Conservation (phyloP, 1,140 invertebrate species). For the Drosophila takahashii region DNA sequence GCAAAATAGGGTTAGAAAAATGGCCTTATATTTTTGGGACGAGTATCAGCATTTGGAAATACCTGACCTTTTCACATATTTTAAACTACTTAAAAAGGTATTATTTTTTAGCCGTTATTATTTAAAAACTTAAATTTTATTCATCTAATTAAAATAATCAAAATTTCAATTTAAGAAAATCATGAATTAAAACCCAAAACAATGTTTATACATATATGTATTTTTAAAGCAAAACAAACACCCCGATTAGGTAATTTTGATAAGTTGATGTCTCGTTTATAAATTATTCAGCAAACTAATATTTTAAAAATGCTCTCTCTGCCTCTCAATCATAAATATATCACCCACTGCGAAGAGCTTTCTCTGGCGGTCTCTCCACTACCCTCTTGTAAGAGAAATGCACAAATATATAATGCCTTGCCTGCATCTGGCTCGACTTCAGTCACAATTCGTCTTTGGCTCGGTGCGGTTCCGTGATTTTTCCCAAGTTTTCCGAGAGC, state of each 20-base stretch:
- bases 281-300: not conserved
- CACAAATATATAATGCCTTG: constrained; percentile 57
- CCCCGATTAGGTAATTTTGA: not conserved
- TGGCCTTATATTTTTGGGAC: no score
- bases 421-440: constrained; percentile 52
- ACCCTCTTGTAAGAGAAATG: constrained; percentile 21
- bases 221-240: not conserved
- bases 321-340: not conserved
- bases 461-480: constrained; percentile 40
- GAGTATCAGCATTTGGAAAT: no score
- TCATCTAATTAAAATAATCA: no score
- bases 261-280: not conserved
- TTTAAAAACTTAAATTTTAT: no score
- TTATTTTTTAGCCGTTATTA: no score
- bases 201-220: not conserved
- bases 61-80: no score
- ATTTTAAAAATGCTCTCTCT: not conserved
- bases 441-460: constrained; percentile 54
- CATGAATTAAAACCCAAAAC: not conserved
- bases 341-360: constrained; percentile 36
- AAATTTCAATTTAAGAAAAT: no score
- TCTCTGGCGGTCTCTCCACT: constrained; percentile 24
- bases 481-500: constrained; percentile 13
- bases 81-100: no score
- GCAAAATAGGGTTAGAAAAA: no score